A percentile compares a stretch with the other conserved stretches of the same genome.
phyloP scores from a whole-genome alignment of 2,888 invertebrate genomes.

The Syrista parreyssii region DNA sequence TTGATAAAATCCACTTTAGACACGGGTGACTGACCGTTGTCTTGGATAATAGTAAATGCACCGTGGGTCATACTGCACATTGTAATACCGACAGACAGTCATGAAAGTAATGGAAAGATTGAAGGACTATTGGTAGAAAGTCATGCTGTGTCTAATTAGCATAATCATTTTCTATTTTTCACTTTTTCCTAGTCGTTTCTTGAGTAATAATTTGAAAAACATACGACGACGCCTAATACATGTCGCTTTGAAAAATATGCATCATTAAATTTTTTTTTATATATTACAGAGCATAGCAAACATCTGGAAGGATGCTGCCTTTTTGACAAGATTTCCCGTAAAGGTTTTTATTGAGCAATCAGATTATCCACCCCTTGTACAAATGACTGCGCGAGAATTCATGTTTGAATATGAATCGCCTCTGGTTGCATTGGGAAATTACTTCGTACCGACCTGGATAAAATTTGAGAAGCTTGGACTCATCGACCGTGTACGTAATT shows the following conservation, averaged over 20 bases:
- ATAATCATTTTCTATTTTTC: not conserved
- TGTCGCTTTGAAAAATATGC: not conserved
- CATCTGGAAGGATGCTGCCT: slow-evolving; percentile 75
- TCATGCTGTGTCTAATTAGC: not conserved
- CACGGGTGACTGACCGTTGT: not conserved
- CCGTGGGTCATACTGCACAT: not conserved
- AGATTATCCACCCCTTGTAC: slow-evolving; percentile 76
- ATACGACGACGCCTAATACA: not conserved
- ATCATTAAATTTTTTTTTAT: slow-evolving; percentile 18
- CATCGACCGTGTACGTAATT: slow-evolving; percentile 78
- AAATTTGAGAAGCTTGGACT: slow-evolving; percentile 88
- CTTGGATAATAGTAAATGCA: not conserved
- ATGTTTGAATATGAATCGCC: slow-evolving; percentile 91
- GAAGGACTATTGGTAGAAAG: not conserved
- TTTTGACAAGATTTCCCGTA: slow-evolving; percentile 76
- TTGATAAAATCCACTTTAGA: not conserved
- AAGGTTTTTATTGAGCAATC: slow-evolving; percentile 79
- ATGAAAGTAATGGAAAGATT: not conserved
- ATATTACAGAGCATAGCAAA: slow-evolving; percentile 82
- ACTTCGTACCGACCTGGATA: slow-evolving; percentile 85
- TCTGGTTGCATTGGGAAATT: slow-evolving; percentile 85
- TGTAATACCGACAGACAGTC: not conserved
- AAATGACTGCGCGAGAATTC: slow-evolving; percentile 87
- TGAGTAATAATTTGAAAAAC: not conserved
- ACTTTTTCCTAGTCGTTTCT: not conserved